Conservation (phyloP, 2,113 vertebrate species). For the Oxyruncus cristatus region DNA sequence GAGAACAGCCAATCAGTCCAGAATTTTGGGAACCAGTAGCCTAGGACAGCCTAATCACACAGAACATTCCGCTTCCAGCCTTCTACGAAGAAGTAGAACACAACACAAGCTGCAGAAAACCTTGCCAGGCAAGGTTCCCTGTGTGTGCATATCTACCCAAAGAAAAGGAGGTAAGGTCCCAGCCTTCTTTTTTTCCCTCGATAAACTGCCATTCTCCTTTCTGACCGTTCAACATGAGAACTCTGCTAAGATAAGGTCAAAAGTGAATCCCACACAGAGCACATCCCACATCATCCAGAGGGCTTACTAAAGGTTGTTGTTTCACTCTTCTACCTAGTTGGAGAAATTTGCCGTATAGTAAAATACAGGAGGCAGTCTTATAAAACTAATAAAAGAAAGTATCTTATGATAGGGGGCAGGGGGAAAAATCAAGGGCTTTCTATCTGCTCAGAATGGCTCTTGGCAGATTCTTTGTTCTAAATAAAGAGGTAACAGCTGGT, state of each 20-base stretch:
- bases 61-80: not conserved
- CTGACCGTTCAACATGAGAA: not conserved
- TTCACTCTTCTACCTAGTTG: not conserved
- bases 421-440: not conserved
- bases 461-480: slow-evolving; percentile 11
- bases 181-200: not conserved
- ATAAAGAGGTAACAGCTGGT: slow-evolving; percentile 33
- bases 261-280: not conserved
- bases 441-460: slow-evolving; percentile 1
- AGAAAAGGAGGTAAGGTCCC: not conserved
- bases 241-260: not conserved
- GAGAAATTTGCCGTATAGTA: not conserved
- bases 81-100: not conserved
- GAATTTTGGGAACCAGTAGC: not conserved
- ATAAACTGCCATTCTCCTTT: not conserved
- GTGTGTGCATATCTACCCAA: not conserved
- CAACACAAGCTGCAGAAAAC: not conserved
- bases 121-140: not conserved
- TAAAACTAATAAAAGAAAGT: not conserved
- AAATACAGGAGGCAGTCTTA: not conserved
- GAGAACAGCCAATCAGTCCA: not conserved
- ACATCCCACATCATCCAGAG: not conserved
- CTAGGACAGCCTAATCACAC: not conserved
- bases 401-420: not conserved
- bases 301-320: not conserved